Evolutionary conservation across 2,797 vertebrate species (phyloP), one percentile per base, ranked within the genome.

Genomic region (Platalea minor): DNA sequence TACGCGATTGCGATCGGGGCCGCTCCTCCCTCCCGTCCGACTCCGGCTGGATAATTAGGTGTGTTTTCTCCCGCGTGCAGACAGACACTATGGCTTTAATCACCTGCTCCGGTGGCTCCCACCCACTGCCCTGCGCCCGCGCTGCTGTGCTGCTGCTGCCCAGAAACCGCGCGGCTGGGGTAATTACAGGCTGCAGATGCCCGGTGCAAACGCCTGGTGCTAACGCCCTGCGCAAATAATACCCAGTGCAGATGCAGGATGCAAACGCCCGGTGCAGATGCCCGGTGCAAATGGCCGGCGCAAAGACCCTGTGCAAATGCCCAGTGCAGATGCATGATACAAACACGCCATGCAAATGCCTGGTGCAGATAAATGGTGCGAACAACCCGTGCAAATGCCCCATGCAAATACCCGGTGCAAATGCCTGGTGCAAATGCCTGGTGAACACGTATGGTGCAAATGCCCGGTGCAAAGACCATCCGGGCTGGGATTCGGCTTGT

Each of bases 11-110:
- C 54, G 21, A 84, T 92, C 89, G 64, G 89, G 89, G 89, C 92
- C 7, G 57, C 93, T 95, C 87, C 93, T 93, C 92, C 84, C 86
- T 89, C 86, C 67, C 8, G 25, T 59, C 91, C 60, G 61, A 74
- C 95, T 95, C 85, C 9, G 43, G 37, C 90, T 89, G 96, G 81
- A 35, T 93, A 93, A 95, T 94, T 95, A 94, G 93, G 95, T 85
- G 96, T 73, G 67, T 54, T 59, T 86, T 73, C 75, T 89, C 91
- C 93, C 25, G 70, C 48, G 56, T 89, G 94, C 89, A 95, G 95
- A 94, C 95, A 96, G 91, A 91, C 95, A 91, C 75, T 57, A 39
- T 43, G 17, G 81, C 91, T 85, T 95, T 79, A 92, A 94, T 95
- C 97, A 91, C 85, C 91, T 59, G 68, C 89, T 78, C 78, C 35